A percentile compares a stretch with the other conserved stretches of the same genome.
These are phyloP conservation scores for Armadillidium nasatum DNA, from an alignment of 1,140 invertebrate genomes.

Conservation along the genomic window DNA sequence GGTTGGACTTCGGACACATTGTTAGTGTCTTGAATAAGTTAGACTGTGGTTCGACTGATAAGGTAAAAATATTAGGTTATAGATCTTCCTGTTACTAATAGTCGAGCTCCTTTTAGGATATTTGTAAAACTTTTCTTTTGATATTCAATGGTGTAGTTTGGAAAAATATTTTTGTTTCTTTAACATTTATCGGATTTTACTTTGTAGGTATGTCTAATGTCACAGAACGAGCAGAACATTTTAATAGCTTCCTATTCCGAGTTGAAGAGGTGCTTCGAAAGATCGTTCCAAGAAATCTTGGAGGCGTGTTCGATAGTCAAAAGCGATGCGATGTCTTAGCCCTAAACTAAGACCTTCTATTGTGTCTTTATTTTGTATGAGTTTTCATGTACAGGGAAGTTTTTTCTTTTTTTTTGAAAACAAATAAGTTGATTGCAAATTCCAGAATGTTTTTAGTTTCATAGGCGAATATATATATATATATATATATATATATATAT, in stretches of 20 bases:
- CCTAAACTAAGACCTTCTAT: not conserved
- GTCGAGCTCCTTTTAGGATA: too few relatives aligned
- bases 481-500: too few relatives aligned
- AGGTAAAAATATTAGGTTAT: slow-evolving; percentile 55
- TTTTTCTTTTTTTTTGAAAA: too few relatives aligned
- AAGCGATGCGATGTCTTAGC: not conserved
- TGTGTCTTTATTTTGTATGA: too few relatives aligned
- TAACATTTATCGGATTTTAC: slow-evolving; percentile 21
- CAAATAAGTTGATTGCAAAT: too few relatives aligned
- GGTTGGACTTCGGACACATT: slow-evolving; percentile 93
- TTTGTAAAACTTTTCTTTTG: too few relatives aligned
- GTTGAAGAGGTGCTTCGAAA: slow-evolving; percentile 88
- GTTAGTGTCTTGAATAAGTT: slow-evolving; percentile 91
- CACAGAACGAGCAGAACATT: slow-evolving; percentile 90
- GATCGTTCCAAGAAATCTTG: slow-evolving; percentile 79
- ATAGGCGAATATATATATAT: too few relatives aligned
- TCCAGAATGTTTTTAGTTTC: too few relatives aligned
- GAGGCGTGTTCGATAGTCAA: slow-evolving; percentile 49
- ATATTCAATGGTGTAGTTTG: not conserved
- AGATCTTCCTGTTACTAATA: too few relatives aligned
- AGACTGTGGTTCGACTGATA: slow-evolving; percentile 79
- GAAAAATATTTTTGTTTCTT: not conserved
- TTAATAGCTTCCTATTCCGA: slow-evolving; percentile 91
- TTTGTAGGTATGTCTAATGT: slow-evolving; percentile 83
- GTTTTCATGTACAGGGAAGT: too few relatives aligned